Evolutionary conservation across 2,797 vertebrate species (phyloP).

Genomic region (Propithecus perrieri): DNA sequence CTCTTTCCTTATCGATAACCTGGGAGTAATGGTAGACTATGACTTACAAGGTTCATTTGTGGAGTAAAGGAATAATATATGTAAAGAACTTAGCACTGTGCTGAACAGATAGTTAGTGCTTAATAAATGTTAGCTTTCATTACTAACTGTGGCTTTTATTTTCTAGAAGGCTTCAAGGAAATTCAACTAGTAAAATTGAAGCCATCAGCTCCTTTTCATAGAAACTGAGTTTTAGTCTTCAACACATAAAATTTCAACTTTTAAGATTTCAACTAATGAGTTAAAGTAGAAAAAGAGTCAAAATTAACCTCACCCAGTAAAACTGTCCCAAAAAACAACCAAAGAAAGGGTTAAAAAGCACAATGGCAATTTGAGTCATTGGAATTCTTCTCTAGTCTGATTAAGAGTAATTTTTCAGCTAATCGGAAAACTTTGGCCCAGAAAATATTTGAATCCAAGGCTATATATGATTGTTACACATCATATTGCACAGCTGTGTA

Average conservation of each 20-base stretch:
- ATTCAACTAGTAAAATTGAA: slow-evolving; percentile 10
- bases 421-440: not conserved
- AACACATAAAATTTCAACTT: slow-evolving; percentile 4
- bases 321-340: not conserved
- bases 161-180: not conserved
- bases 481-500: not conserved
- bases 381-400: not conserved
- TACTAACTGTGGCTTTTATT: slow-evolving; percentile 13
- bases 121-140: not conserved
- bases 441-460: slow-evolving; percentile 12
- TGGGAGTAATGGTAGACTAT: not conserved
- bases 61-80: not conserved
- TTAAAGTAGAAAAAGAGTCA: not conserved
- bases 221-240: slow-evolving; percentile 34
- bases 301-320: not conserved
- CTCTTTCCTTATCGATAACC: not conserved
- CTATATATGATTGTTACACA: not conserved
- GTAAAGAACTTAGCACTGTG: not conserved
- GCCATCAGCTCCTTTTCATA: not conserved
- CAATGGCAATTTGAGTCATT: not conserved
- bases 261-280: slow-evolving; percentile 39
- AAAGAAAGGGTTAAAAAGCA: not conserved
- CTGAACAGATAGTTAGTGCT: not conserved
- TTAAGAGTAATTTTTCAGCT: slow-evolving; percentile 33
- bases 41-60: not conserved